phyloP scores from a whole-genome alignment of 2,113 vertebrate species.

The Terrapene triunguis region DNA sequence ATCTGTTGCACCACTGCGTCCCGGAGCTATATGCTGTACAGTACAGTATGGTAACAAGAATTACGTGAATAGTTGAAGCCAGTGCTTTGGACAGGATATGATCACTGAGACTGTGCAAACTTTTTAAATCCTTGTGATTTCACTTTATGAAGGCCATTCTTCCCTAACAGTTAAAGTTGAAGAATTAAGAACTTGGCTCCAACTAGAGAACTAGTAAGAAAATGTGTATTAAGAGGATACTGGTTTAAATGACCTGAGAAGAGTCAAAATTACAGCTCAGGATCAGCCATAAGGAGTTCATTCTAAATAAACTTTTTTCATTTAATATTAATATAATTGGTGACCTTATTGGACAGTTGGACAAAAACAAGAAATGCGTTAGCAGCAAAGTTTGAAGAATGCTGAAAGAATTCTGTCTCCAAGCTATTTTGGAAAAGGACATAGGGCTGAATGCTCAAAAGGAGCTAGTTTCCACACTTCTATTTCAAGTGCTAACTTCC shows the following conservation, averaged over 20 bases:
- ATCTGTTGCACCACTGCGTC: background rate
- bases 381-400: slow-evolving; percentile 63
- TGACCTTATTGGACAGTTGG: background rate
- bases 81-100: background rate
- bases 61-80: background rate
- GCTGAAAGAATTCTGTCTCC: background rate
- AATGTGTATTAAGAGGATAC: background rate
- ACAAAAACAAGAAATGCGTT: slow-evolving; percentile 45
- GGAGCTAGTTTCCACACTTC: background rate
- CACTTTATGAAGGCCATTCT: background rate
- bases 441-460: background rate
- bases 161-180: background rate
- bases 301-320: background rate
- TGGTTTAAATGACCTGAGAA: background rate
- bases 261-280: background rate
- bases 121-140: background rate
- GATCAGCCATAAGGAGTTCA: background rate
- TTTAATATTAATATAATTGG: background rate
- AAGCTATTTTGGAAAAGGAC: slow-evolving; percentile 28
- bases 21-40: background rate
- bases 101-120: background rate
- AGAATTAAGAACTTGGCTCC: background rate
- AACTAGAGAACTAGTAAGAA: background rate
- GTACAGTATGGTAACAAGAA: background rate
- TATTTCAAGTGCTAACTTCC: background rate